Evolutionary conservation across 2,113 vertebrate species (phyloP), one percentile per base, ranked within the genome.

Genomic region (Pangasianodon gigas): DNA sequence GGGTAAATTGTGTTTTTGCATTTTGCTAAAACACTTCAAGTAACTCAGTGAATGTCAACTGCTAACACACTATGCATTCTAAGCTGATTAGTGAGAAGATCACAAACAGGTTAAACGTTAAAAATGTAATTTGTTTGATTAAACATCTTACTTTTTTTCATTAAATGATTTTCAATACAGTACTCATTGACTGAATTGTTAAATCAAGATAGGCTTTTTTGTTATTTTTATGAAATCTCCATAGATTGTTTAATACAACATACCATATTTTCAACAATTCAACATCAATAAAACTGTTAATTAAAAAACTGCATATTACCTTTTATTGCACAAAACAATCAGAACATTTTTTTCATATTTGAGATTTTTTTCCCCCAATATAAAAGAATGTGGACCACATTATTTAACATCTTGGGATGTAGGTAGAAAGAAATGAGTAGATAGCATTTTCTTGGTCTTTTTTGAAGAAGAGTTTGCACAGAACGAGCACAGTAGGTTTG

Each of bases 171-270:
- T 71, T 69, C 41, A 21, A 37, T 48, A 24, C 11, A 80, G 67
- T 48, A 56, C 32, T 26, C 44, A 71, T 26, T 21, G 29, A 37
- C 26, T 75, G 29, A 54, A 24, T 60, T 18, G 83, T 75, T 89
- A 90, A 96, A 94, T 92, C 90, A 94, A 92, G 85, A 92, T 94
- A 92, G 60, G 94, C 90, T 90, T 93, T 90, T 85, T 71, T 94
- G 87, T 84, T 79, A 94, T 88, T 94, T 95, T 95, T 88, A 54
- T 69, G 93, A 94, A 96, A 96, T 94, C 87, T 95, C 95, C 94
- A 96, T 95, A 95, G 94, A 95, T 95, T 95, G 95, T 96, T 96
- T 96, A 96, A 96, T 96, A 96, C 95, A 96, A 96, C 95, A 96
- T 96, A 96, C 95, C 96, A 96, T 96, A 95, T 95, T 95, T 92